phyloP scores from a whole-genome alignment of 2,113 vertebrate species.

The Lasiurus borealis region DNA sequence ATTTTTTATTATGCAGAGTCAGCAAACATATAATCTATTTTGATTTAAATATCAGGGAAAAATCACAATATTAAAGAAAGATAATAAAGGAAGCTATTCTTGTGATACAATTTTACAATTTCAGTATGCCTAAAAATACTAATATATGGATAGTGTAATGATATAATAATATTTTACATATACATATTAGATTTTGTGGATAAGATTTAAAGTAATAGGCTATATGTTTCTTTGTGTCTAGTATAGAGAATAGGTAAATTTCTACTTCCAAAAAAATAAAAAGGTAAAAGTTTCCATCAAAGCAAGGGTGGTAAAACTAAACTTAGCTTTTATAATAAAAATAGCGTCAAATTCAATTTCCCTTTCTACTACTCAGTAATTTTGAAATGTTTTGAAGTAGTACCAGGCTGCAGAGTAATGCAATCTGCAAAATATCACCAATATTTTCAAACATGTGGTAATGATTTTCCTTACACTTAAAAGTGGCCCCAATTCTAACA shows the following conservation, averaged over 20 bases:
- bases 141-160: neutral
- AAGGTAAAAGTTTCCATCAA: slow-evolving; percentile 72
- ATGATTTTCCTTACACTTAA: slow-evolving; percentile 92
- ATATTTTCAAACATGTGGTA: slow-evolving; percentile 94
- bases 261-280: slow-evolving; percentile 46
- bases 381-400: slow-evolving; percentile 91
- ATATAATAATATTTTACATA: neutral
- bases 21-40: neutral
- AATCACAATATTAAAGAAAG: neutral
- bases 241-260: slow-evolving; percentile 51
- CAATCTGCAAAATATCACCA: slow-evolving; percentile 91
- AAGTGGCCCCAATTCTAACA: slow-evolving; percentile 88
- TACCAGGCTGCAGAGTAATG: slow-evolving; percentile 84
- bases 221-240: slow-evolving; percentile 62
- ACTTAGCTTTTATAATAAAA: slow-evolving; percentile 93
- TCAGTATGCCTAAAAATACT: neutral
- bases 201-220: neutral
- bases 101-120: neutral
- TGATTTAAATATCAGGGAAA: slow-evolving; percentile 6
- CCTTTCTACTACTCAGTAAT: slow-evolving; percentile 85
- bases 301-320: slow-evolving; percentile 85
- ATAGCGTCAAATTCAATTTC: slow-evolving; percentile 93
- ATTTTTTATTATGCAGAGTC: neutral
- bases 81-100: neutral
- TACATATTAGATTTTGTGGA: neutral